These are phyloP conservation scores for Rallus limicola DNA, from an alignment of 2,113 vertebrate genomes.

Conservation along the genomic window DNA sequence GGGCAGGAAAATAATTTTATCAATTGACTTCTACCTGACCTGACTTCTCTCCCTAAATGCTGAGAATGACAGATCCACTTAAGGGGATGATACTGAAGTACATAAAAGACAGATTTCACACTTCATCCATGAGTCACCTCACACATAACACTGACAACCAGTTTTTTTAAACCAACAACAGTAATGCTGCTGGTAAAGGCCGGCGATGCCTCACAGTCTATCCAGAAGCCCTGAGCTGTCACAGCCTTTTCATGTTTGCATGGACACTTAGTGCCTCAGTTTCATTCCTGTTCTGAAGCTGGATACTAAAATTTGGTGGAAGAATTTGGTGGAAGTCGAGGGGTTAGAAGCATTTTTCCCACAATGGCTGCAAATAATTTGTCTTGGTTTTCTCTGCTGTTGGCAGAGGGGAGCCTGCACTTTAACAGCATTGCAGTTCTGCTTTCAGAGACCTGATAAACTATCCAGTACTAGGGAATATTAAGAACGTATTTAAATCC, in stretches of 20 bases:
- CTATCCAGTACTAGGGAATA: background rate
- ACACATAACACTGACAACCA: background rate
- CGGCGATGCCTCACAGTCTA: background rate
- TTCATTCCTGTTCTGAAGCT: background rate
- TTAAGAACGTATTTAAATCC: background rate
- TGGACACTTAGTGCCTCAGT: fast-evolving
- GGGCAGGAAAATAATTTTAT: background rate
- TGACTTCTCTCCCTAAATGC: background rate
- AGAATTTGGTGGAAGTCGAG: background rate
- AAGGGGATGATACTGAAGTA: background rate
- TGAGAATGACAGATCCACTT: background rate
- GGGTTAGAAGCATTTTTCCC: background rate
- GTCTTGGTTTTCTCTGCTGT: background rate
- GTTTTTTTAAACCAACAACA: background rate
- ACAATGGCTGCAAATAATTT: background rate
- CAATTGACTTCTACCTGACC: constrained; percentile 33
- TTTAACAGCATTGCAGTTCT: background rate
- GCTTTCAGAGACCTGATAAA: background rate
- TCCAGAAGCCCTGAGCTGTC: background rate
- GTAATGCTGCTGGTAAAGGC: background rate
- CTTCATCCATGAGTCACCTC: background rate
- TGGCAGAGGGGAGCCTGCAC: background rate
- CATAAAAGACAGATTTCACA: background rate
- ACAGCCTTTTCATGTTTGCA: background rate
- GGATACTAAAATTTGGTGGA: background rate